Base-by-base conservation (phyloP, 2,113 vertebrate genomes). In the Strigops habroptila region DNA sequence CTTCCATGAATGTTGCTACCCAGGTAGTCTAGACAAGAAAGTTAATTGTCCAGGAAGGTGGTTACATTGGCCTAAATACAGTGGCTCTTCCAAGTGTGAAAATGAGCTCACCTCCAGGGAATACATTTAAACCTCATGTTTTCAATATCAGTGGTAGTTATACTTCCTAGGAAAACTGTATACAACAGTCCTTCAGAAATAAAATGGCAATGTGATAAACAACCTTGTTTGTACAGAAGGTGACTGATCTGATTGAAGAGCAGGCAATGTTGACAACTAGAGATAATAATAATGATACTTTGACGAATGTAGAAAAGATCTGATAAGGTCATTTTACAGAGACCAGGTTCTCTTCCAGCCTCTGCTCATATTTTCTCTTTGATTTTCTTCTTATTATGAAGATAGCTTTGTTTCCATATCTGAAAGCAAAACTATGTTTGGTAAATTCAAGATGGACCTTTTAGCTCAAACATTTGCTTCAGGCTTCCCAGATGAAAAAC, bases 21-120 rank as follows among this genome's bases (percentile, higher is more conserved):
- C 48, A 73, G 48, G 62, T 91, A 91, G 60, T 30, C 84, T 63
- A 76, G 76, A 73, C 73, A 96, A 69, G 76, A 53, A 81, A 91
- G 82, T 57, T 86, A 93, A 95, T 92, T 94, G 83, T 86, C 59
- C 90, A 83, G 41, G 46, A 76, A 93, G n/a, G 31, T 53, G 49
- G 31, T 46, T 81, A 80, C n/a, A 80, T 93, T 89, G 65, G 30
- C 63, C 81, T 79, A 95, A 96, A 90, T 79, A 49, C 31, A 65
- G 27, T 51, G 17, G 23, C 55, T 92, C 49, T 51, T 85, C 49
- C 57, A 92, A 89, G 51, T 80, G 74, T 91, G 70, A 85, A 93
- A 90, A 91, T 46, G 23, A 92, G 49, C 37, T 77, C 1, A 30
- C 80, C 37, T 67, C 44, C 33, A 65, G 52, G 44, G 49, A 89